Percentiles rank a stretch among this genome's conserved stretches.
phyloP scores from a whole-genome alignment of 2,113 vertebrate species.

The Pygoscelis antarcticus region DNA sequence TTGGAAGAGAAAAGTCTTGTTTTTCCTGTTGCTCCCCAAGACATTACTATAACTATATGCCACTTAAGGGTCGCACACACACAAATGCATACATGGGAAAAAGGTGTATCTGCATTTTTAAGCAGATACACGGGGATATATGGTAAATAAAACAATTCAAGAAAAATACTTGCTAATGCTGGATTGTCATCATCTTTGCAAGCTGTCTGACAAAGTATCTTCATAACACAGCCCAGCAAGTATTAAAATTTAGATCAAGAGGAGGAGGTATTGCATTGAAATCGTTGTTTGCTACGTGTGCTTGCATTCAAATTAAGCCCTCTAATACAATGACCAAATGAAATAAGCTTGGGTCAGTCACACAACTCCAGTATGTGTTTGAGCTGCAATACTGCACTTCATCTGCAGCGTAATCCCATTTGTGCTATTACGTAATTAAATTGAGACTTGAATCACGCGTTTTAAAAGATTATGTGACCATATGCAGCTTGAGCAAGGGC shows the following conservation, averaged over 20 bases:
- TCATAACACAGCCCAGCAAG: neutral
- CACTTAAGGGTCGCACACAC: neutral
- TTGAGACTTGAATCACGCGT: constrained; percentile 87
- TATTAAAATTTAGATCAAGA: constrained; percentile 2
- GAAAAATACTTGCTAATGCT: neutral
- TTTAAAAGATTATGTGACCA: constrained; percentile 98
- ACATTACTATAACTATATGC: accelerated
- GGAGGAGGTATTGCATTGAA: neutral
- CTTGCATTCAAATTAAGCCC: constrained; percentile 53
- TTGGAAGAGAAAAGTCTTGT: neutral
- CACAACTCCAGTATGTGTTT: constrained; percentile 68
- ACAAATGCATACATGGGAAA: neutral
- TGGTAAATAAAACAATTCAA: neutral
- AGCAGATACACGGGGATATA: accelerated
- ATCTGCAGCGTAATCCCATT: constrained; percentile 92
- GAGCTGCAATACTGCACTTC: constrained; percentile 80
- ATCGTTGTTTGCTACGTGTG: neutral
- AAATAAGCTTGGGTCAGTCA: constrained; percentile 71
- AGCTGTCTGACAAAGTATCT: constrained; percentile 9
- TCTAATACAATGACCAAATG: constrained; percentile 74
- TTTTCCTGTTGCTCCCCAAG: neutral
- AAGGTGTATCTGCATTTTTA: neutral
- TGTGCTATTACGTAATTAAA: constrained; percentile 97
- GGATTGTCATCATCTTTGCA: neutral
- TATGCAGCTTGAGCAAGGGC: constrained; percentile 92